Evolutionary conservation across 1,140 invertebrate genomes (phyloP).

Genomic region (Papilio polytes): DNA sequence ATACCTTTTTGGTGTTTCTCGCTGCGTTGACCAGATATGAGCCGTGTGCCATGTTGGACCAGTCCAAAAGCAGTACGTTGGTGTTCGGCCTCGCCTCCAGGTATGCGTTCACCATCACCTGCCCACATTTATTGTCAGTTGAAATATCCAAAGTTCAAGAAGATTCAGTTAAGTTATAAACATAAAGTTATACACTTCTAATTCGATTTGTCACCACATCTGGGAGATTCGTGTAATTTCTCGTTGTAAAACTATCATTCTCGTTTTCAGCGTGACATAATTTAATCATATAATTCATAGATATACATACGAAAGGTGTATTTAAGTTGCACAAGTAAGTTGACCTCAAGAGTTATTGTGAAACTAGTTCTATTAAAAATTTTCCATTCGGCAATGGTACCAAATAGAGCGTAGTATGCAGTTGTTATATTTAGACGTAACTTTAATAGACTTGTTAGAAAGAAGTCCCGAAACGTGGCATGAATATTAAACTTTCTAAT

Average conservation of each 20-base stretch:
- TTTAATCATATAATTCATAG: background rate
- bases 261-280: background rate
- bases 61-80: slow-evolving; percentile 85
- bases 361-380: slow-evolving; percentile 36
- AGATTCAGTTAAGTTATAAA: background rate
- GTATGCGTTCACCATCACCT: slow-evolving; percentile 79
- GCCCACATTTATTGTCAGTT: slow-evolving; percentile 41
- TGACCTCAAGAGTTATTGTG: slow-evolving; percentile 35
- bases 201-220: background rate
- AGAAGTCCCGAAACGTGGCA: background rate
- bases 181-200: background rate
- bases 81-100: slow-evolving; percentile 73
- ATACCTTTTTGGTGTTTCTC: slow-evolving; percentile 82
- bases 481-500: background rate
- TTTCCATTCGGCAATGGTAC: slow-evolving; percentile 3
- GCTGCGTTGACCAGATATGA: slow-evolving; percentile 85
- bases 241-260: background rate
- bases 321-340: slow-evolving; percentile 4
- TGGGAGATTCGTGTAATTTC: background rate
- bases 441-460: slow-evolving; percentile 14
- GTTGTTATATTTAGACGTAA: background rate
- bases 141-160: background rate
- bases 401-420: background rate
- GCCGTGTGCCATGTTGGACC: slow-evolving; percentile 84
- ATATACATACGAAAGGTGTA: background rate